A percentile compares a stretch with the other conserved stretches of the same genome.
Evolutionary conservation across 1,140 invertebrate species (phyloP).

Genomic region (Drosophila fuyamai): DNA sequence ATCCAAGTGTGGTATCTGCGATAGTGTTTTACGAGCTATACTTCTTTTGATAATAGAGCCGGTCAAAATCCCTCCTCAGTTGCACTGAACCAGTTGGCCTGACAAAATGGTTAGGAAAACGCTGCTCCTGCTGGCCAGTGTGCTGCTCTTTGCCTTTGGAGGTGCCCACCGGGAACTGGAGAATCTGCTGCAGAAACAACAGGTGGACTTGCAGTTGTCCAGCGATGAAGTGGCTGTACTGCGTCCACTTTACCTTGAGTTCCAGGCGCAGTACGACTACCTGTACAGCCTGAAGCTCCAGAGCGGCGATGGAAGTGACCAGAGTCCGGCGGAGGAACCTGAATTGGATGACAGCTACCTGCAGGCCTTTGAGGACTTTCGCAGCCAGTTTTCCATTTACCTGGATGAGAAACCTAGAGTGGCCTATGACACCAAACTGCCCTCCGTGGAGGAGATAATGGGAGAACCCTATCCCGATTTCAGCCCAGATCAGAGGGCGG

Average conservation of each 20-base stretch:
- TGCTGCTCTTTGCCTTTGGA: constrained; percentile 15
- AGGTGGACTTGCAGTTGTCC: constrained; percentile 54
- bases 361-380: constrained; percentile 50
- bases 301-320: constrained; percentile 52
- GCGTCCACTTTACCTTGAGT: constrained; percentile 61
- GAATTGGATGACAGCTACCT: constrained; percentile 36
- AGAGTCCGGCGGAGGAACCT: not conserved
- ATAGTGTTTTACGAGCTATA: constrained; percentile 49
- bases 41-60: constrained; percentile 22
- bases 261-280: constrained; percentile 71
- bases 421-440: constrained; percentile 67
- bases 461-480: constrained; percentile 34
- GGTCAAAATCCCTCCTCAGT: constrained; percentile 34
- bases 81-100: constrained; percentile 24
- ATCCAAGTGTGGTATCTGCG: constrained; percentile 55
- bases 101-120: constrained; percentile 35
- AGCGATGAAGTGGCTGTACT: constrained; percentile 55
- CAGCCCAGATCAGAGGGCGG: constrained; percentile 43
- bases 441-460: constrained; percentile 61
- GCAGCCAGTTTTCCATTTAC: constrained; percentile 37
- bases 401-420: constrained; percentile 41
- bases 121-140: constrained; percentile 34
- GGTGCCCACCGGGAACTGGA: constrained; percentile 50
- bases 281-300: constrained; percentile 46
- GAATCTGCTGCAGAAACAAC: constrained; percentile 46